Evolutionary conservation across 2,888 invertebrate genomes (phyloP).

Genomic region (Abscondita cerata): DNA sequence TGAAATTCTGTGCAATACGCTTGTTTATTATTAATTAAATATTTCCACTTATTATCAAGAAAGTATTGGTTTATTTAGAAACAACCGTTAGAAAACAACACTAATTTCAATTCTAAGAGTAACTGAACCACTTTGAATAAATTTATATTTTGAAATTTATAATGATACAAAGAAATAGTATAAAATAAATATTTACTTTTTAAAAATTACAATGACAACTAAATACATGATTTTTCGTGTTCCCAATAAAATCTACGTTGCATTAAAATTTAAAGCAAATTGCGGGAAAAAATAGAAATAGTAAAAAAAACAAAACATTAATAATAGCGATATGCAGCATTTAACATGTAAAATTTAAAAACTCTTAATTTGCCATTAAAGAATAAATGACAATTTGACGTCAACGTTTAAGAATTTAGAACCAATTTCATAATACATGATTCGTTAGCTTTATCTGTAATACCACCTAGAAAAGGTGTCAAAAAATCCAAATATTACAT

Average conservation of each 20-base stretch:
- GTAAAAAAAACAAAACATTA: not conserved
- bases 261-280: not conserved
- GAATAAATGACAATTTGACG: too few species aligned
- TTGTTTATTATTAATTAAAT: too few species aligned
- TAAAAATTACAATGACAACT: not conserved
- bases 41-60: too few species aligned
- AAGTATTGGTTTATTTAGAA: too few species aligned
- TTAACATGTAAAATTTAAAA: not conserved
- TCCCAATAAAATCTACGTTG: not conserved
- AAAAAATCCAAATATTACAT: too few species aligned
- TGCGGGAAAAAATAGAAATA: not conserved
- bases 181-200: constrained; percentile 13
- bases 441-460: too few species aligned
- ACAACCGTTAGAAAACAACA: too few species aligned
- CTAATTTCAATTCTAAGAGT: too few species aligned
- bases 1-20: too few species aligned
- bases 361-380: not conserved
- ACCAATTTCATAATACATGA: too few species aligned
- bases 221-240: not conserved
- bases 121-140: not conserved
- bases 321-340: too few species aligned
- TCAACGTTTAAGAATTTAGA: too few species aligned
- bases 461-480: not conserved
- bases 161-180: not conserved
- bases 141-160: not conserved